Conservation (phyloP, 2,113 vertebrate species). For the Alces alces region DNA sequence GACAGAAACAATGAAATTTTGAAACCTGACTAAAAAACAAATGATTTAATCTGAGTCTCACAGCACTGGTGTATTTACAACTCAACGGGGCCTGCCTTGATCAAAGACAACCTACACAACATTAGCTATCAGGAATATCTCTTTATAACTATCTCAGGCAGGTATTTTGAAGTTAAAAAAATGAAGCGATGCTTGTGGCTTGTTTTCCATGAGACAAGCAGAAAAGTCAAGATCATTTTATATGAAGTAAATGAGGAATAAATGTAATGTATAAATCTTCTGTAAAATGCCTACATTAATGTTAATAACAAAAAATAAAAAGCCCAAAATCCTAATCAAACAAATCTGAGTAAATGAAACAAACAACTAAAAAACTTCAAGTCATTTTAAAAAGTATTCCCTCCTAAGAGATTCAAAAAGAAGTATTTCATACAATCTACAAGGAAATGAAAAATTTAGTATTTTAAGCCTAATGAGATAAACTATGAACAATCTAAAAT, state of each 20-base stretch:
- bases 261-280: neutral
- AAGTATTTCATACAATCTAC: neutral
- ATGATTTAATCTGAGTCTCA: conserved; percentile 2
- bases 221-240: conserved; percentile 16
- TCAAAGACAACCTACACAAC: neutral
- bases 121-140: neutral
- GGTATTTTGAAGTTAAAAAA: conserved; percentile 21
- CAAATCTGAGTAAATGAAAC: neutral
- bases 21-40: neutral
- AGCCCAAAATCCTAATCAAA: neutral
- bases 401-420: neutral
- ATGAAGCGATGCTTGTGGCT: neutral
- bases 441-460: neutral
- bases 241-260: neutral
- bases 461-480: neutral
- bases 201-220: neutral
- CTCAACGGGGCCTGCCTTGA: neutral
- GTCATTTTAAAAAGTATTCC: neutral
- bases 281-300: neutral
- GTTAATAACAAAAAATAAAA: neutral
- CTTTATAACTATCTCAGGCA: neutral
- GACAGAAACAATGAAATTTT: neutral
- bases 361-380: neutral
- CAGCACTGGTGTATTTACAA: neutral
- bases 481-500: neutral